Conservation (phyloP, 2,113 vertebrate genomes). For the Rhombomys opimus region DNA sequence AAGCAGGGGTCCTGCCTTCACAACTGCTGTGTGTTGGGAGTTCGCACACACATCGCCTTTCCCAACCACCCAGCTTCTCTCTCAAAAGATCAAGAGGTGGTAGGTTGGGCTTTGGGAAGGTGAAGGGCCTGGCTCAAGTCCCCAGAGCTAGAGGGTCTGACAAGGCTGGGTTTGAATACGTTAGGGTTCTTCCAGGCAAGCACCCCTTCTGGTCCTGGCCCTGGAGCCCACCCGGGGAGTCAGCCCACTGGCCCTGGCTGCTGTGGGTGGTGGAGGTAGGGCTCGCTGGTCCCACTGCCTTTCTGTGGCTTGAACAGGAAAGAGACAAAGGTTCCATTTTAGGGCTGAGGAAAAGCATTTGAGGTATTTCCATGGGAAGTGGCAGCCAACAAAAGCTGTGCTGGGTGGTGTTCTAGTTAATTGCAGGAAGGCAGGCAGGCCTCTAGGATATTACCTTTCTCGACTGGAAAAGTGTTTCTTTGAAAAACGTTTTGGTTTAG, state of each 20-base stretch:
- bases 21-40: not conserved
- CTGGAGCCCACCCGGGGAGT: slow-evolving; percentile 46
- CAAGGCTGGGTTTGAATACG: not conserved
- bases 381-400: slow-evolving; percentile 77
- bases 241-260: not conserved
- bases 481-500: slow-evolving; percentile 78
- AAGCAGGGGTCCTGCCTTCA: not conserved
- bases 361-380: slow-evolving; percentile 82
- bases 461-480: slow-evolving; percentile 79
- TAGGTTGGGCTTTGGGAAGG: not conserved
- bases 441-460: slow-evolving; percentile 82
- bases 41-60: not conserved
- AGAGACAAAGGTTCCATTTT: slow-evolving; percentile 81
- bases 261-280: slow-evolving; percentile 33
- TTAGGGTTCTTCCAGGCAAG: not conserved
- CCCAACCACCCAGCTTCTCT: not conserved
- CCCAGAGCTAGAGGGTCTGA: not conserved
- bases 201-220: not conserved
- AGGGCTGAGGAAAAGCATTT: slow-evolving; percentile 80
- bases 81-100: not conserved
- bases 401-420: slow-evolving; percentile 81
- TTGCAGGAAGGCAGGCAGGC: slow-evolving; percentile 80
- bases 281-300: slow-evolving; percentile 48
- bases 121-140: not conserved
- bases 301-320: slow-evolving; percentile 75